Base-by-base conservation (phyloP, 2,797 vertebrate genomes). In the Intellagama lesueurii region DNA sequence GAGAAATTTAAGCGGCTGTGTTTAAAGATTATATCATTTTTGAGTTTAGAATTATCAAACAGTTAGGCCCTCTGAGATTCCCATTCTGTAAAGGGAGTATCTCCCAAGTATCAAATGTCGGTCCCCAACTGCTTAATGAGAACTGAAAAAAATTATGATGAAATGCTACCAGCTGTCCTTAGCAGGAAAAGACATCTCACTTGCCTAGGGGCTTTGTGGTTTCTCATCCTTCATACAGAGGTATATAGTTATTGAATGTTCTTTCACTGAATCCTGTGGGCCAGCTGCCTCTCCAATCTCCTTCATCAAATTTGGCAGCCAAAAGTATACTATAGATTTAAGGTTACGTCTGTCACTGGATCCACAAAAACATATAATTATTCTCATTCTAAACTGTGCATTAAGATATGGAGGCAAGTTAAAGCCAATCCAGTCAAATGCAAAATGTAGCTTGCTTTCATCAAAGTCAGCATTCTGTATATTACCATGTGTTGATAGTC, bases 401-500 rank as follows among this genome's bases (percentile, higher is more conserved):
- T 91, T 64, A 92, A 94, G 87, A 78, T 40, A 7, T 89, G 32
- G 16, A 7, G 44, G 12, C 64, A 82, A 91, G 17, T 82, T 72
- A 77, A 80, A 93, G 82, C 5, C 49, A 86, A 26, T 75, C 47
- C 8, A 89, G 90, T 91, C 47, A 49, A 80, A 47, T 30, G 17
- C 60, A 78, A 52, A 76, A 73, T 81, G 6, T 49, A 49, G 64
- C 14, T 87, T 70, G 22, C 60, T 81, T 16, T 49, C 56, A 32
- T 19, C 28, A 76, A 70, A 40, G 26, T n/a, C 5, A 72, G 56
- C 3, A 35, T 24, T 16, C 40, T 40, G 40, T 40, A 40, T 40
- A 40, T 40, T 40, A 40, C 1, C 40, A 40, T 40, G 40, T 40
- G 40, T 40, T 40, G 40, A 3, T 40, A 40, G 40, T 40, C 40